Conservation (phyloP, 2,888 invertebrate species). For the Eilema depressum region DNA sequence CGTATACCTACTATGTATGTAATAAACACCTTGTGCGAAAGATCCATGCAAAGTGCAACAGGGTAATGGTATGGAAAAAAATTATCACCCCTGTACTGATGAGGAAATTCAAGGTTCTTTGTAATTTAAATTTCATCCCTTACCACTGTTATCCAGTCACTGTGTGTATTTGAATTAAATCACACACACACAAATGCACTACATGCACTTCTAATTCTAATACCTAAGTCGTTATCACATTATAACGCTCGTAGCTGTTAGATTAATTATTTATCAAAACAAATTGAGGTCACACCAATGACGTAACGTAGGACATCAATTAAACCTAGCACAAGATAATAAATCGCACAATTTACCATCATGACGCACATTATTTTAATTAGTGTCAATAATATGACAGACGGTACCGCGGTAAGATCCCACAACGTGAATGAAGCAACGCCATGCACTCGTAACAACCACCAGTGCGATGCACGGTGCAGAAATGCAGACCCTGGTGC, state of each 20-base stretch:
- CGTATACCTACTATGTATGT: too few species aligned
- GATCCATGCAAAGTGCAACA: too few species aligned
- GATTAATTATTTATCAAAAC: conserved; percentile 38
- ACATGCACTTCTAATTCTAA: conserved; percentile 5
- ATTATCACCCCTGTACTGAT: too few species aligned
- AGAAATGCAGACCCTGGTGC: too few species aligned
- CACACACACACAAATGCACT: not conserved
- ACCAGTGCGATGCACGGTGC: too few species aligned
- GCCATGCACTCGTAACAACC: too few species aligned
- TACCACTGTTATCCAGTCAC: not conserved
- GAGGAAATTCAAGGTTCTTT: too few species aligned
- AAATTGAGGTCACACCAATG: conserved; percentile 41
- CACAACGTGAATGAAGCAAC: too few species aligned
- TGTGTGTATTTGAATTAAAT: not conserved
- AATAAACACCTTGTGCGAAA: too few species aligned
- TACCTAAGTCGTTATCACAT: conserved; percentile 14
- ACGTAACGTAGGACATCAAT: conserved; percentile 32
- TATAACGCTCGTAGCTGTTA: conserved; percentile 34
- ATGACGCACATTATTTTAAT: not conserved
- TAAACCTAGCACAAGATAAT: conserved; percentile 31
- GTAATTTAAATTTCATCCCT: too few species aligned
- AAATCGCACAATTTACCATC: conserved; percentile 7
- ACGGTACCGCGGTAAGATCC: not conserved
- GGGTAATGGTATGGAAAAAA: too few species aligned
- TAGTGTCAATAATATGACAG: not conserved